These are phyloP conservation scores for Hylia prasina DNA, from an alignment of 2,113 vertebrate species.

Conservation along the genomic window DNA sequence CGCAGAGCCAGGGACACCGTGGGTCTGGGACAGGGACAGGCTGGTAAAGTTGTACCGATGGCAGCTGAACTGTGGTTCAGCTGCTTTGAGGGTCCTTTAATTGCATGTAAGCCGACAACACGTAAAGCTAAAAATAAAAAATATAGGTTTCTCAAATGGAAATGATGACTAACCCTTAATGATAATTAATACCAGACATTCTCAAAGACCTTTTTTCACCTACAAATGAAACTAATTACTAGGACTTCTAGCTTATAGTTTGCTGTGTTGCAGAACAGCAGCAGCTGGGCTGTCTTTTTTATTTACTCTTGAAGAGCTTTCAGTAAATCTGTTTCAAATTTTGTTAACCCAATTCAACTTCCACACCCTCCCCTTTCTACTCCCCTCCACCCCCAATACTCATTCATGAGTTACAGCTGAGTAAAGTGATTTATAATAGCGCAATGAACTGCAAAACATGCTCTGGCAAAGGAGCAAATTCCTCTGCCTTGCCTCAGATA, in stretches of 20 bases:
- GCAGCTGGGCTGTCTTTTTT: constrained; percentile 61
- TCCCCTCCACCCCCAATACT: neutral
- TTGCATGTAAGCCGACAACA: constrained; percentile 30
- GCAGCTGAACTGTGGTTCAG: neutral
- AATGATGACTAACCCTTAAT: constrained; percentile 53
- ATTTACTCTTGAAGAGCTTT: constrained; percentile 59
- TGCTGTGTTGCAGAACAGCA: constrained; percentile 26
- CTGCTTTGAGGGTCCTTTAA: neutral
- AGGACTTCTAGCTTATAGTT: constrained; percentile 37
- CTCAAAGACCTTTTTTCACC: constrained; percentile 71
- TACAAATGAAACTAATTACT: constrained; percentile 75
- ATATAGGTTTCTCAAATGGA: constrained; percentile 56
- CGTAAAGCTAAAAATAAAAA: constrained; percentile 30
- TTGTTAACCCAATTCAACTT: constrained; percentile 50
- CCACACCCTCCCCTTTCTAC: constrained; percentile 36
- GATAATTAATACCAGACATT: constrained; percentile 68
- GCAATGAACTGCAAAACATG: constrained; percentile 61
- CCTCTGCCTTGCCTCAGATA: constrained; percentile 49
- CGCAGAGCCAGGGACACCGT: neutral
- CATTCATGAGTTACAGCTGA: constrained; percentile 74
- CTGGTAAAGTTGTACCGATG: neutral
- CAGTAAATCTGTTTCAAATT: constrained; percentile 75
- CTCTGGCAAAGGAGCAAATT: constrained; percentile 57
- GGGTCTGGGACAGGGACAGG: neutral
- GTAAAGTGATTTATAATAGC: constrained; percentile 75